Conservation (phyloP, 2,888 invertebrate species). For the Luffia ferchaultella region DNA sequence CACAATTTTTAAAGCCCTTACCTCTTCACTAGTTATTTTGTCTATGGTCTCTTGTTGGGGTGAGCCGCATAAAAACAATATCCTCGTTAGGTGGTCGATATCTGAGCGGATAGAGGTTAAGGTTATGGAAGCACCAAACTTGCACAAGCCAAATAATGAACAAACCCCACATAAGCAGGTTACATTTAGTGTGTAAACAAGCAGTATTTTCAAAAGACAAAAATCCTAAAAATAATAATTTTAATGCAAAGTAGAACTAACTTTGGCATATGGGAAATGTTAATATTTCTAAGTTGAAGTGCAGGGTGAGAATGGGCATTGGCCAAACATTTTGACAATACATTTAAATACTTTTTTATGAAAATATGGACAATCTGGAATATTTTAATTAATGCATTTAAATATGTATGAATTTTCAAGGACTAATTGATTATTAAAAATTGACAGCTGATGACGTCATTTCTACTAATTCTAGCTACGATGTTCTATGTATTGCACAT, state of each 20-base stretch:
- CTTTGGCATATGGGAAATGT: background rate
- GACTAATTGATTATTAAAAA: no score
- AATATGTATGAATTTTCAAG: no score
- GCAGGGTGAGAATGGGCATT: no score
- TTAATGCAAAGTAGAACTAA: no score
- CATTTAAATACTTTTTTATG: no score
- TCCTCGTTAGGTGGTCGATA: constrained; percentile 90
- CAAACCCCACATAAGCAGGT: constrained; percentile 32
- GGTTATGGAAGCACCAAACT: constrained; percentile 61
- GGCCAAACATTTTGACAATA: no score
- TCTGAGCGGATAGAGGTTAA: constrained; percentile 71
- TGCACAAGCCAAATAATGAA: constrained; percentile 10
- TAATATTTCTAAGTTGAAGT: no score
- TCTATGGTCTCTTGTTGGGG: constrained; percentile 82
- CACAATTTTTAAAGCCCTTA: constrained; percentile 42
- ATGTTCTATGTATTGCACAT: no score
- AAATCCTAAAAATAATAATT: background rate
- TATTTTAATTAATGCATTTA: no score
- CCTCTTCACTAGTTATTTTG: constrained; percentile 90
- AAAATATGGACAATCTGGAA: no score
- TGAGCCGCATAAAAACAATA: constrained; percentile 87
- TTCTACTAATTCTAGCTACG: no score
- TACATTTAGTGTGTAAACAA: constrained; percentile 8
- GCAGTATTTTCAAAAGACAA: background rate
- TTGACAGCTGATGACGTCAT: no score